Conservation (phyloP, 2,113 vertebrate genomes). For the Equus quagga region DNA sequence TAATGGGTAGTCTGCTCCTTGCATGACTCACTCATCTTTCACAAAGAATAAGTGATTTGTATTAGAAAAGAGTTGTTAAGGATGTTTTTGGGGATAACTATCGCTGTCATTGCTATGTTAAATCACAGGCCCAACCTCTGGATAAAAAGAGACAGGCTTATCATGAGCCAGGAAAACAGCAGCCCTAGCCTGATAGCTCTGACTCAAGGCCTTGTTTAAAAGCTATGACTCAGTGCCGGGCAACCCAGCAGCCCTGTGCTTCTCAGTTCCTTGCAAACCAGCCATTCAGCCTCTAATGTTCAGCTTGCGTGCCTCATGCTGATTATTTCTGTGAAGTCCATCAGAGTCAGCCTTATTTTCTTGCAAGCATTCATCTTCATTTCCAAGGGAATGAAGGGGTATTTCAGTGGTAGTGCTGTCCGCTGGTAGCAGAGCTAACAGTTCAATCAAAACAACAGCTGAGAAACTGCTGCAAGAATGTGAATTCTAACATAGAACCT, state of each 20-base stretch:
- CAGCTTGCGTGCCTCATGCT: conserved; percentile 89
- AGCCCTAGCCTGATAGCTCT: conserved; percentile 87
- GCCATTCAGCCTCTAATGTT: conserved; percentile 88
- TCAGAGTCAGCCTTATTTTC: conserved; percentile 87
- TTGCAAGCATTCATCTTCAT: conserved; percentile 89
- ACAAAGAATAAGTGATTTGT: conserved; percentile 94
- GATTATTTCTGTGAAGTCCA: conserved; percentile 88
- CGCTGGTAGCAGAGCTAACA: conserved; percentile 62
- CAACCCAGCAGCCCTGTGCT: conserved; percentile 83
- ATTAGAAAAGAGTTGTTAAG: conserved; percentile 85
- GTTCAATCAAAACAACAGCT: conserved; percentile 79
- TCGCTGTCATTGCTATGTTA: conserved; percentile 89
- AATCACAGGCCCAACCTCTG: conserved; percentile 87
- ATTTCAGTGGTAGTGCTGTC: conserved; percentile 84
- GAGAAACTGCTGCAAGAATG: conserved; percentile 65
- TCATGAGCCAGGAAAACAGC: conserved; percentile 89
- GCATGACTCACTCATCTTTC: conserved; percentile 88
- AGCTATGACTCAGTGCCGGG: conserved; percentile 89
- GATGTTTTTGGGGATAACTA: conserved; percentile 89
- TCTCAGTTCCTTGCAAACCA: conserved; percentile 83
- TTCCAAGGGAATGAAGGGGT: conserved; percentile 84
- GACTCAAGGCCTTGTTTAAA: conserved; percentile 91
- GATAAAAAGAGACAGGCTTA: conserved; percentile 91
- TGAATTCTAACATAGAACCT: conserved; percentile 37
- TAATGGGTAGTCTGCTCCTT: conserved; percentile 86